A percentile compares a stretch with the other conserved stretches of the same genome.
These are phyloP conservation scores for Saccopteryx leptura DNA, from an alignment of 2,113 vertebrate genomes.

Conservation along the genomic window DNA sequence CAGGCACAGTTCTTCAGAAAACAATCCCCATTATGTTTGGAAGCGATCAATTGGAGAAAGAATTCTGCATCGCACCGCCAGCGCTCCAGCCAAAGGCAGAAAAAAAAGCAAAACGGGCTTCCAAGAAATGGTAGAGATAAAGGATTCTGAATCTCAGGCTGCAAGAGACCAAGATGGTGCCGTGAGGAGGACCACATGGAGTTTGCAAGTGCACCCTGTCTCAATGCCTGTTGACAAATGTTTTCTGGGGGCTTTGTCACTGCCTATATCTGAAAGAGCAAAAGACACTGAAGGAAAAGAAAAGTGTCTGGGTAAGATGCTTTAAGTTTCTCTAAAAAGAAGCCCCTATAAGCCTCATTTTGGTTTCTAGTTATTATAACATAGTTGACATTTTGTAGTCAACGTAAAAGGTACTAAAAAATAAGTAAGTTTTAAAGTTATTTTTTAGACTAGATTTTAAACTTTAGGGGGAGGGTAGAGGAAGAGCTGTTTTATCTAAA, in stretches of 20 bases:
- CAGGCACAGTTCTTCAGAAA: conserved; percentile 91
- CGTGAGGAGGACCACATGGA: conserved; percentile 83
- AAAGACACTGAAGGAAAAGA: conserved; percentile 81
- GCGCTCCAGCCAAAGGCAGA: conserved; percentile 96
- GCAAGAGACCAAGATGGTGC: conserved; percentile 83
- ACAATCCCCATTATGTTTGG: conserved; percentile 86
- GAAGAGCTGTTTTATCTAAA: not conserved
- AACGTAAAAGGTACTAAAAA: conserved; percentile 8
- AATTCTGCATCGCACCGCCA: conserved; percentile 96
- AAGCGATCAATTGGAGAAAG: conserved; percentile 96
- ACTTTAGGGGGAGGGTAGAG: not conserved
- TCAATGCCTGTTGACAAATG: conserved; percentile 96
- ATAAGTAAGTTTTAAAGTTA: not conserved
- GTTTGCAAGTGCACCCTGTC: conserved; percentile 92
- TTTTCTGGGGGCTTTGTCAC: conserved; percentile 88
- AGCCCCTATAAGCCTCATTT: not conserved
- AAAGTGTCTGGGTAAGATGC: conserved; percentile 90
- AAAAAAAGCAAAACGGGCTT: conserved; percentile 96
- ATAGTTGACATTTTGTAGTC: not conserved
- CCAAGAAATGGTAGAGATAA: conserved; percentile 92
- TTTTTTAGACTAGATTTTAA: not conserved
- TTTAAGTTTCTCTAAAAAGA: conserved; percentile 28
- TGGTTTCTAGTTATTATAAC: not conserved
- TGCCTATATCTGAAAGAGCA: conserved; percentile 83
- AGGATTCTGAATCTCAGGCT: conserved; percentile 87